These are phyloP conservation scores for mouse (Mus musculus) DNA, from an alignment of 2,113 vertebrate genomes.

Conservation along the genomic window GRCm39 chrX:11870501-11871000, in stretches of 20 bases:
- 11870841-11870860: conserved; percentile 81
- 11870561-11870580: not conserved
- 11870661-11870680: not conserved
- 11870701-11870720: not conserved
- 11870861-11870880: conserved; percentile 80
- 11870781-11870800: conserved; percentile 10
- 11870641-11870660: not conserved
- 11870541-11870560: conserved; percentile 1
- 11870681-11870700: not conserved
- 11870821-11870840: conserved; percentile 73
- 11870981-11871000: conserved; percentile 76
- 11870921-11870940: conserved; percentile 80
- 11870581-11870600: not conserved
- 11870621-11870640: not conserved
- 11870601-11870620: not conserved
- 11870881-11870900: conserved; percentile 84
- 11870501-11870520: not conserved
- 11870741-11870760: not conserved
- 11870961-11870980: conserved; percentile 80
- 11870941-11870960: conserved; percentile 66
- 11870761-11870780: not conserved
- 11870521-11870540: not conserved
- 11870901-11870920: conserved; percentile 82
- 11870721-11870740: not conserved
- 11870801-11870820: conserved; percentile 68